Evolutionary conservation across 2,797 vertebrate genomes (phyloP), one percentile per base, ranked within the genome.

Genomic region (Sylvia borin): DNA sequence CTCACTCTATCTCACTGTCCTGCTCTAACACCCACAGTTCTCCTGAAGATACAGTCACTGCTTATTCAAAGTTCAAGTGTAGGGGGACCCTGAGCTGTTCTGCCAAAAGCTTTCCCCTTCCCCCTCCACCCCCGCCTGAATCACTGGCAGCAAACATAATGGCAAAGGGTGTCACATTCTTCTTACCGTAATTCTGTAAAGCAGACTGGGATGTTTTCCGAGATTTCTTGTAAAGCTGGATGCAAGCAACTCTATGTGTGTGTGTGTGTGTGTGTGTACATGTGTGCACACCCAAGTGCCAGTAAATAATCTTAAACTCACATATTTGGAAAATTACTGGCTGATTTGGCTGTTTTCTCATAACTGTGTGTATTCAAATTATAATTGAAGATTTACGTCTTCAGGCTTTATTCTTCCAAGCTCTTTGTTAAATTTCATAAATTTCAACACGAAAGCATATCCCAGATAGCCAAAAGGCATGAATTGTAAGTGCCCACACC

Each of bases 21-120:
- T 93, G 83, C 84, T 94, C 62, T 51, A 95, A 97, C 97, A 94
- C 97, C 96, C 96, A 96, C 96, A 90, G 91, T 88, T 92, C 92
- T 95, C 60, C 91, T 81, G 88, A 93, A 96, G 93, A 96, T 81
- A 94, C 83, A 94, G 94, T 97, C 95, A 97, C 80, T 64, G 79
- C 89, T 95, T 95, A 95, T 93, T 97, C 95, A 97, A 67, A 96
- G 96, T 96, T 96, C 94, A 96, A 97, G 93, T 97, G 94, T 90
- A 94, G 90, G 78, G 89, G 73, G 84, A 95, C 90, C 87, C 88
- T 84, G 78, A 89, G 81, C 93, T 94, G 93, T 82, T 82, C 90
- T 92, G 93, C 95, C 93, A 95, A 93, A 95, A 96, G 81, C 91
- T 71, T 82, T 74, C 80, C 85, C 85, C 88, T 90, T 93, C 85